A percentile compares a stretch with the other conserved stretches of the same genome.
phyloP scores from a whole-genome alignment of 2,113 vertebrate genomes.

The Lagopus leucura region DNA sequence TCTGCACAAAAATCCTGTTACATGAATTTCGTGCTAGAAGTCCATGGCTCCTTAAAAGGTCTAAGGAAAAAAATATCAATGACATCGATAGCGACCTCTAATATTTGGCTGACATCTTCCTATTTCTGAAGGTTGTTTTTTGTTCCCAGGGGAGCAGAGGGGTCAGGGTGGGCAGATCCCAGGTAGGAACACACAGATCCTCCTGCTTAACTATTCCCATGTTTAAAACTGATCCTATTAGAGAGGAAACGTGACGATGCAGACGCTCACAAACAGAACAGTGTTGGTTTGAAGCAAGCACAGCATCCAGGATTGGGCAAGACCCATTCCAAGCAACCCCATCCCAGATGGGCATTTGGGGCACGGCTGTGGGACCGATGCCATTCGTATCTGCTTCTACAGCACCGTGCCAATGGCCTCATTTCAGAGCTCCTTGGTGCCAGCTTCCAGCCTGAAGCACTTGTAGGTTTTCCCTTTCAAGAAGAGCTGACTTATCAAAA shows the following conservation, averaged over 20 bases:
- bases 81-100: neutral
- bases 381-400: neutral
- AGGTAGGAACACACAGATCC: neutral
- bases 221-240: accelerated
- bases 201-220: neutral
- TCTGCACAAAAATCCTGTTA: neutral
- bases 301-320: neutral
- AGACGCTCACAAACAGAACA: neutral
- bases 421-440: neutral
- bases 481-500: constrained; percentile 68
- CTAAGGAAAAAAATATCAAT: neutral
- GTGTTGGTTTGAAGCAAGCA: neutral
- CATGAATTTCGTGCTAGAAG: neutral
- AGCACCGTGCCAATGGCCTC: neutral
- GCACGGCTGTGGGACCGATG: neutral
- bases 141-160: neutral
- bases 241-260: neutral
- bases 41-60: neutral
- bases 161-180: too few relatives aligned
- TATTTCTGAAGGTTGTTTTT: neutral
- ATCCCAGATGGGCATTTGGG: neutral
- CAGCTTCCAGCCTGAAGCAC: constrained; percentile 42
- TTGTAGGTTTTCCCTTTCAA: constrained; percentile 10
- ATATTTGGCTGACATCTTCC: neutral
- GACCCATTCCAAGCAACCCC: accelerated